Base-by-base conservation (phyloP, 2,797 vertebrate genomes). In the Catamblyrhynchus diadema region DNA sequence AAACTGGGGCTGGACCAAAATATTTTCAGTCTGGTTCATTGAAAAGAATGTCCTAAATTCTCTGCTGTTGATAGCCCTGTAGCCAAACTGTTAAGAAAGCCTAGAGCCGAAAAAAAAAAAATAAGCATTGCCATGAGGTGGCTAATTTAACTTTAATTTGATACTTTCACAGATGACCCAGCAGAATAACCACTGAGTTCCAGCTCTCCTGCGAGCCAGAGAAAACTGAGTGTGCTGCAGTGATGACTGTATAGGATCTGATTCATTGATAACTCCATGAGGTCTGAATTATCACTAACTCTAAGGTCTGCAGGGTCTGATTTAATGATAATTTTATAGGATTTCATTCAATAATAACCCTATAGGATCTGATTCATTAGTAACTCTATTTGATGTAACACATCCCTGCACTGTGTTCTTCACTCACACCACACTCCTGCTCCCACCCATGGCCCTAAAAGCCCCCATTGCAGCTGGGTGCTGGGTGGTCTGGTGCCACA, bases 21-120 rank as follows among this genome's bases (percentile, higher is more conserved):
- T 91, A 94, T 94, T 95, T 96, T 95, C 91, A 86, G 88, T 93
- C 94, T 95, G 88, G 85, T 93, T 96, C 92, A 90, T 93, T 89
- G 89, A 95, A 93, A 95, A 95, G 87, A 91, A 94, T 92, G 93
- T 92, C 82, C 90, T 91, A 90, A 91, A 86, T 95, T 94, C 90
- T 60, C 93, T 11, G 4, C 90, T 94, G 94, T 50, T 53, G 82
- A 89, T 94, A 88, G 91, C 85, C 91, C 80, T 0, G 1, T 32
- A 67, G 88, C 82, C 88, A 93, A 91, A 88, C 80, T 88, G 72
- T 67, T 86, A 90, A 94, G 88, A 95, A 91, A 93, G 80, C 82
- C 69, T 81, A 7, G 33, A 95, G 81, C 37, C 83, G 77, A 5
- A 56, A 81, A 93, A 44, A 71, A 47, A 75, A 66, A 39, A 75